phyloP scores from a whole-genome alignment of 2,797 vertebrate genomes.

The Eospalax fontanierii region DNA sequence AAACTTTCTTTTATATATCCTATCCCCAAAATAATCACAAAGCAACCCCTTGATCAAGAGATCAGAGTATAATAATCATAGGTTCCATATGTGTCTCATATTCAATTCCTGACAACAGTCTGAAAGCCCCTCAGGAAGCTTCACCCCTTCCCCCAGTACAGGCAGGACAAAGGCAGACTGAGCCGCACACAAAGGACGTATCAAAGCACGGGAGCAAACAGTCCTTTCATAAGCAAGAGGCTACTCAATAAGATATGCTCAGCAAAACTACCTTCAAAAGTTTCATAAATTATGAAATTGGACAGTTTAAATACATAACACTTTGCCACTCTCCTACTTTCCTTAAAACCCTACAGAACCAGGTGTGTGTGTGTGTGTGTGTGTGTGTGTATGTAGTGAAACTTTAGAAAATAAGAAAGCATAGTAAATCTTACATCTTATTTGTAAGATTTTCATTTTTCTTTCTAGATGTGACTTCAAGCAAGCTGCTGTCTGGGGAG shows the following conservation, averaged over 20 bases:
- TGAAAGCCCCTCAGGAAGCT: neutral
- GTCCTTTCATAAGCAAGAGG: neutral
- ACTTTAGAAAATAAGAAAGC: conserved; percentile 49
- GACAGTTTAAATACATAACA: conserved; percentile 16
- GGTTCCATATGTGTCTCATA: neutral
- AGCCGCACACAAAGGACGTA: neutral
- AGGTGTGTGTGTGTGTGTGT: too few relatives aligned
- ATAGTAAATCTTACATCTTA: neutral
- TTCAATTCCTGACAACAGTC: neutral
- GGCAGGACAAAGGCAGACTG: neutral
- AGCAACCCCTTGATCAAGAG: neutral
- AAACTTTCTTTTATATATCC: conserved; percentile 4
- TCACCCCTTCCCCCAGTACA: neutral
- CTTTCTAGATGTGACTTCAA: conserved; percentile 30
- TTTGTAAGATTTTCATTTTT: neutral
- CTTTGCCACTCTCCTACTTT: conserved; percentile 2
- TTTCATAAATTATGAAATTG: conserved; percentile 3
- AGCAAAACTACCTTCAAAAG: neutral
- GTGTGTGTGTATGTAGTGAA: neutral
- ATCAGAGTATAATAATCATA: neutral
- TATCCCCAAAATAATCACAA: conserved; percentile 41
- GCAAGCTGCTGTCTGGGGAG: neutral
- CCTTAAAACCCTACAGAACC: conserved; percentile 3
- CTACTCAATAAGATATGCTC: neutral
- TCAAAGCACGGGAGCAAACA: neutral